Evolutionary conservation across 2,888 invertebrate genomes (phyloP), one percentile per base, ranked within the genome.

Genomic region (Hirtodrosophila confusa): DNA sequence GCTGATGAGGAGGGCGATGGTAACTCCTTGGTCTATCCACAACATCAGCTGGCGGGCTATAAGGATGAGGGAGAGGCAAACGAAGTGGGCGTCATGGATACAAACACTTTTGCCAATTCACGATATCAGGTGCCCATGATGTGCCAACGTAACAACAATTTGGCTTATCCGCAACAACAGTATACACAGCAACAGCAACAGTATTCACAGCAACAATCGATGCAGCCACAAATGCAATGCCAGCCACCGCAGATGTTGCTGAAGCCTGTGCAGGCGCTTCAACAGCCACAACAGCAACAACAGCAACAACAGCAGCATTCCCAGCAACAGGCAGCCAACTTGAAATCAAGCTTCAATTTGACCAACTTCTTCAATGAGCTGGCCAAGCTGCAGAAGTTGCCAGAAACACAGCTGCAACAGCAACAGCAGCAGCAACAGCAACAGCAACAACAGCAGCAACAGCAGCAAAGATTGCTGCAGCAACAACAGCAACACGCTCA

Each of bases 301-400:
- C n/a, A n/a, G n/a, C 45, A 35, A n/a, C 35, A 37, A 4, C 40
- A 11, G n/a, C 56, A 29, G 8, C 44, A 17, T 9, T 37, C 48
- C 4, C 27, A 27, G 11, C 71, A 45, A 11, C 43, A 48, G 12
- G 4, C 54, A 50, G 17, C 17, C 17, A 17, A 17, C 17, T 17
- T 2, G 17, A 17, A 17, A 17, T 6, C 48, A 0, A 69, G 44
- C 23, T 68, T 78, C 3, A 82, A 87, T 60, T 48, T 82, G 17
- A 67, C 75, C 0, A 64, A 82, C n/a, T 63, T 82, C n/a, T 66
- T 82, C 4, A 75, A 62, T 43, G 80, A 87, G 35, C 36, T 82
- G 33, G 60, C 66, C 3, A 82, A 71, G 40, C 12, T 78, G 51
- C 65, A 74, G 9, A 58, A 50, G 43, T 1, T 53, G 29, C 67